Percentiles rank a stretch among this genome's conserved stretches.
phyloP scores from a whole-genome alignment of 2,888 invertebrate genomes.

The Melieria omissa region DNA sequence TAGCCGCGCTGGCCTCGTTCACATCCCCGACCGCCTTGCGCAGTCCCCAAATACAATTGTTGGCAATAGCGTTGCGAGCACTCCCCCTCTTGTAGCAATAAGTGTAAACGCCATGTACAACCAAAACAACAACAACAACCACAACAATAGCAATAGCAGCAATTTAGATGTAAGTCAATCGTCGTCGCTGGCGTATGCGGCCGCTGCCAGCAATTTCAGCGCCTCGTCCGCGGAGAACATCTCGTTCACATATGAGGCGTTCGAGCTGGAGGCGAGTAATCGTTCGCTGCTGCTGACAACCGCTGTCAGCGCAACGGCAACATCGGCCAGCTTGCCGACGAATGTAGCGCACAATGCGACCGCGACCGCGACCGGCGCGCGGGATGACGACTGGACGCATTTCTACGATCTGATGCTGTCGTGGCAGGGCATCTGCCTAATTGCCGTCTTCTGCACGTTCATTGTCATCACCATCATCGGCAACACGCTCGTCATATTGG shows the following conservation, averaged over 20 bases:
- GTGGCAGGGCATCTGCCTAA: constrained; percentile 72
- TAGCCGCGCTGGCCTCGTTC: not conserved
- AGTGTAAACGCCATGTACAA: constrained; percentile 13
- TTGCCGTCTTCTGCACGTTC: constrained; percentile 73
- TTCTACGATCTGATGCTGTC: constrained; percentile 60
- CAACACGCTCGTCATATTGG: constrained; percentile 89
- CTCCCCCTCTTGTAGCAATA: constrained; percentile 10
- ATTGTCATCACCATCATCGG: constrained; percentile 83
- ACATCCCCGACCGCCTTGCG: not conserved
- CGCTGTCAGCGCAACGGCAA: constrained; percentile 22
- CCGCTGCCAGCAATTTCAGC: not conserved
- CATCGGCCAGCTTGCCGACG: constrained; percentile 34
- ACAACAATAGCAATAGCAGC: constrained; percentile 25
- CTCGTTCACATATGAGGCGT: constrained; percentile 32
- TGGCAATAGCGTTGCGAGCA: not conserved
- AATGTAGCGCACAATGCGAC: constrained; percentile 22
- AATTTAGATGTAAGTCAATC: not conserved
- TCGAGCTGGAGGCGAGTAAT: constrained; percentile 37
- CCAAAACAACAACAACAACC: constrained; percentile 33
- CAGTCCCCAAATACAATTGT: not conserved
- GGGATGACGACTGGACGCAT: constrained; percentile 60
- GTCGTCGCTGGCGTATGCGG: not conserved
- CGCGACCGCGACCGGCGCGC: constrained; percentile 44
- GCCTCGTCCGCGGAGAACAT: constrained; percentile 17
- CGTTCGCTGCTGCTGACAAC: constrained; percentile 35